Evolutionary conservation across 2,113 vertebrate genomes (phyloP), one percentile per base, ranked within the genome.

Genomic region (Glaucidium brasilianum): DNA sequence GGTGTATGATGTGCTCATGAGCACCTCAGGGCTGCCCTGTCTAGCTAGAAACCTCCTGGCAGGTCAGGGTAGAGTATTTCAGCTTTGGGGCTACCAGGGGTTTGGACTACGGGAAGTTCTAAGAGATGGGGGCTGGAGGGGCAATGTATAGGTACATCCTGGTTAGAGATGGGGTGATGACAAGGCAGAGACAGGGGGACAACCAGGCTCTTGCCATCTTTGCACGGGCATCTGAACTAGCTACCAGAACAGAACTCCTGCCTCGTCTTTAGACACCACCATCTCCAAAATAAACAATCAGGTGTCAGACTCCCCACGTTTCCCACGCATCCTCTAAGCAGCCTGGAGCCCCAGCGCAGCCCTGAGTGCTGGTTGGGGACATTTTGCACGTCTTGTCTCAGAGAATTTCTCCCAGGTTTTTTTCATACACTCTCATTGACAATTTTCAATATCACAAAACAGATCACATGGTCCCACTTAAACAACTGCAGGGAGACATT

Each of bases 401-500:
- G 22, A 64, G 10, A 47, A n/a, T 32, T 77, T 85, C 63, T 59
- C 52, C 50, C 5, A 0, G 7, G 22, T 14, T 43, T 67, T 64
- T 58, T 78, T 52, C 56, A 89, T 85, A 79, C 19, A 53, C 62
- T 89, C 49, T 58, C 26, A 79, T 2, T 43, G 91, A 90, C 62
- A 64, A 12, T 76, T 92, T 92, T 66, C 84, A 80, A 1, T 43
- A 88, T 27, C 89, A 79, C 77, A 83, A 76, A 92, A 43, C 80
- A 59, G 41, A 82, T 91, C 59, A 35, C n/a, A 47, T 30, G 71
- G 25, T 91, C 41, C 87, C 67, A 58, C 63, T 87, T 84, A 82
- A 95, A 79, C 76, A 89, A 85, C 62, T 74, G 73, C 84, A 90
- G 94, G 73, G 74, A 91, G 69, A 91, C 88, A 63, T 69, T 95